These are phyloP conservation scores for Hylaeus anthracinus DNA, from an alignment of 1,140 invertebrate species.

Conservation along the genomic window DNA sequence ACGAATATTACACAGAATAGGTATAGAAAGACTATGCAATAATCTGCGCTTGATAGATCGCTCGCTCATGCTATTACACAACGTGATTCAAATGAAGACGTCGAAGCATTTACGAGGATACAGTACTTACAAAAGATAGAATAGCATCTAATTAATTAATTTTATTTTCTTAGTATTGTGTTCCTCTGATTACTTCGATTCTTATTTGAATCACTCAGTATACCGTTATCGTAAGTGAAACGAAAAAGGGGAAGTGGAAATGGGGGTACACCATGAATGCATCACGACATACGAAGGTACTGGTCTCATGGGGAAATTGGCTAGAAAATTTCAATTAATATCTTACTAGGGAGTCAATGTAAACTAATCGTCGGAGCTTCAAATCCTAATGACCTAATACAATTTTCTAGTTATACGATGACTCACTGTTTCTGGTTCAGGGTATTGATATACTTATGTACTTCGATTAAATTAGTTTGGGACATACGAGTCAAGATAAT, in stretches of 20 bases:
- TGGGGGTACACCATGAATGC: neutral
- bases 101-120: neutral
- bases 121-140: too few species aligned
- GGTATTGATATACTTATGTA: neutral
- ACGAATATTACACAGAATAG: slow-evolving; percentile 13
- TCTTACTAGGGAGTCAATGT: neutral
- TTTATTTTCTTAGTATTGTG: too few species aligned
- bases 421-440: neutral
- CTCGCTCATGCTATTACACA: slow-evolving; percentile 22
- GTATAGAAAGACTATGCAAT: slow-evolving; percentile 13
- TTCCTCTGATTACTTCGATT: too few species aligned
- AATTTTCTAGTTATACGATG: neutral
- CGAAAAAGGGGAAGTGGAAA: neutral
- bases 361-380: slow-evolving; percentile 12
- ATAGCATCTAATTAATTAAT: too few species aligned
- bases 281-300: neutral
- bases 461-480: neutral
- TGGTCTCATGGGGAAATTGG: neutral
- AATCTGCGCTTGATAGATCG: neutral
- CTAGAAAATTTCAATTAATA: slow-evolving; percentile 2
- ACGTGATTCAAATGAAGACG: neutral
- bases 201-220: neutral
- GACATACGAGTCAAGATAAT: slow-evolving; percentile 34
- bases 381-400: slow-evolving; percentile 26
- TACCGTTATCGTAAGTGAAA: neutral